Percentiles rank a stretch among this genome's conserved stretches.
Evolutionary conservation across 2,888 invertebrate species (phyloP).

Genomic region (Phrixothrix hirtus): DNA sequence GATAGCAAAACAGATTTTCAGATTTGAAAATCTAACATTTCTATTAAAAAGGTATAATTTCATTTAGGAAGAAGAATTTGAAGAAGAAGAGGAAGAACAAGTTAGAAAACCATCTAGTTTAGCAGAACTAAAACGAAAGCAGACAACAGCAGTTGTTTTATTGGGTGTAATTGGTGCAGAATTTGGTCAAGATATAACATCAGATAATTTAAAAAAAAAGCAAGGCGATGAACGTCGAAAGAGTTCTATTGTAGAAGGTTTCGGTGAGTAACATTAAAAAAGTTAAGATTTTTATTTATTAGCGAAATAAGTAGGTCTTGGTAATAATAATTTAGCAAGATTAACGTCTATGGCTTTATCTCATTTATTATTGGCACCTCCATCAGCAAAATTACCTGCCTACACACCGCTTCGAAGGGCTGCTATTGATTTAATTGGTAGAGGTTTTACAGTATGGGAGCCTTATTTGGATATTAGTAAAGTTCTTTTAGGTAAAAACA

Average conservation of each 20-base stretch:
- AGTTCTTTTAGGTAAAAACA: conserved; percentile 65
- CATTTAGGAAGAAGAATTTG: conserved; percentile 72
- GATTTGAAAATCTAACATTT: background rate
- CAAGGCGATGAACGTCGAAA: conserved; percentile 66
- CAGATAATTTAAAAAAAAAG: conserved; percentile 63
- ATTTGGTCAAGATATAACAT: conserved; percentile 92
- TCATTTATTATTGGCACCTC: conserved; percentile 87
- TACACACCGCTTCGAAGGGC: conserved; percentile 93
- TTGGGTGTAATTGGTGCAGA: conserved; percentile 97
- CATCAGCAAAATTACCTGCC: conserved; percentile 80
- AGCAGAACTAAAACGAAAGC: conserved; percentile 87
- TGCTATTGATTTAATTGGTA: conserved; percentile 94
- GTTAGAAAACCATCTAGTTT: conserved; percentile 82
- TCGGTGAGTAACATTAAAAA: conserved; percentile 38
- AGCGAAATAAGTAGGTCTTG: conserved; percentile 66
- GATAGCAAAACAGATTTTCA: no score
- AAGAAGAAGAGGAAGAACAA: conserved; percentile 85
- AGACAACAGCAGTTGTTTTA: conserved; percentile 95
- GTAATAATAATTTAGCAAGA: conserved; percentile 87
- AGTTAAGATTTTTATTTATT: background rate
- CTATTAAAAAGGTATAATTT: background rate
- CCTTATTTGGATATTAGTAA: conserved; percentile 94
- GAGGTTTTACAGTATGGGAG: conserved; percentile 99
- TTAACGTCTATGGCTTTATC: conserved; percentile 93
- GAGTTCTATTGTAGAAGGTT: conserved; percentile 84